Percentiles rank a stretch among this genome's conserved stretches.
Conservation (phyloP, 2,113 vertebrate genomes). For the Galemys pyrenaicus region DNA sequence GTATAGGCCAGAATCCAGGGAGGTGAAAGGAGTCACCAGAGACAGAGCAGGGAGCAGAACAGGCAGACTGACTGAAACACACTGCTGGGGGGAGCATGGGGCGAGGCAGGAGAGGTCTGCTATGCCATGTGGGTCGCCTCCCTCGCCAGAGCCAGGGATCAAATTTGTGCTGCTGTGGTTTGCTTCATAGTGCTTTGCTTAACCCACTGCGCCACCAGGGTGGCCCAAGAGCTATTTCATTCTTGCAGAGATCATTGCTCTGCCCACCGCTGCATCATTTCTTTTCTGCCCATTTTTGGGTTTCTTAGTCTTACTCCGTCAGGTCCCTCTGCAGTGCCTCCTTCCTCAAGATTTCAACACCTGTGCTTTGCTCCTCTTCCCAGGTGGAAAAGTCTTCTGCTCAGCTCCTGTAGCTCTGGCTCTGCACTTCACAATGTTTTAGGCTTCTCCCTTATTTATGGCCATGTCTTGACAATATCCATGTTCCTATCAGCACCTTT, state of each 20-base stretch:
- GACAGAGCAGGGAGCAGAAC: too few relatives aligned
- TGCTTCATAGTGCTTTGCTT: too few relatives aligned
- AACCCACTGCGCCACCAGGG: too few relatives aligned
- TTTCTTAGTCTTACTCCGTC: neutral
- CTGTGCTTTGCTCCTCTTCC: neutral
- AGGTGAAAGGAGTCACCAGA: too few relatives aligned
- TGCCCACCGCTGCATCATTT: neutral
- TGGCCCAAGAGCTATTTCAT: too few relatives aligned
- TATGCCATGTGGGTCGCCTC: too few relatives aligned
- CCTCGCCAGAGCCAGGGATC: too few relatives aligned
- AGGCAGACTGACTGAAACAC: too few relatives aligned
- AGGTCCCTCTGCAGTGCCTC: accelerated
- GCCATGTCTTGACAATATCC: neutral
- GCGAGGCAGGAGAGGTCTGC: too few relatives aligned
- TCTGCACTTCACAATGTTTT: neutral
- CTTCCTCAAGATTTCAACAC: neutral
- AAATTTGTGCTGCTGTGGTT: too few relatives aligned
- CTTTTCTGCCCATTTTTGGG: neutral
- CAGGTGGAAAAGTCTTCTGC: neutral
- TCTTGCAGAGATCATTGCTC: neutral
- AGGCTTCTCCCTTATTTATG: neutral
- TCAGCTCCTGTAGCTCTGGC: neutral
- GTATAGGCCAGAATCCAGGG: too few relatives aligned
- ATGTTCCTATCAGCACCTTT: neutral
- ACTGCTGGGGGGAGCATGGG: too few relatives aligned